These are phyloP conservation scores for Furcifer pardalis DNA, from an alignment of 2,797 vertebrate genomes.

Conservation along the genomic window DNA sequence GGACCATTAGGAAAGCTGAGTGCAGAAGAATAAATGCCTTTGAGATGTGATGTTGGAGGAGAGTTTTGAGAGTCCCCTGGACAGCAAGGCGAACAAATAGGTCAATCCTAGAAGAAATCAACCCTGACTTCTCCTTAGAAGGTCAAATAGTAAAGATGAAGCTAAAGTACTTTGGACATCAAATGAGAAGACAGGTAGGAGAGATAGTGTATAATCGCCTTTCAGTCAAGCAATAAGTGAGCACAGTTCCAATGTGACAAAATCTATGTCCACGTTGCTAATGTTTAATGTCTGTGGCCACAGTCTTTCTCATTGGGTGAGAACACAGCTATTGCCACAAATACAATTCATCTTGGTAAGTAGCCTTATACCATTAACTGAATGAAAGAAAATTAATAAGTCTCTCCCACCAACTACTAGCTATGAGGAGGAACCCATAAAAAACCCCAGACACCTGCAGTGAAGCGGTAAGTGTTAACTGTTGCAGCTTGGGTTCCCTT, in stretches of 20 bases:
- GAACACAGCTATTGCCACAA: not conserved
- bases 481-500: not conserved
- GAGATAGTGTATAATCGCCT: too few relatives aligned
- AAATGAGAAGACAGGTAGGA: too few relatives aligned
- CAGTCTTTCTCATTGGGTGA: not conserved
- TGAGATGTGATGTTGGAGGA: too few relatives aligned
- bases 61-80: too few relatives aligned
- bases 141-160: too few relatives aligned
- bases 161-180: too few relatives aligned
- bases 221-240: too few relatives aligned
- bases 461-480: not conserved
- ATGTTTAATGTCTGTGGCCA: not conserved
- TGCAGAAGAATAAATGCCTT: too few relatives aligned
- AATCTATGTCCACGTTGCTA: not conserved
- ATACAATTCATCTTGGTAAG: not conserved
- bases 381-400: not conserved
- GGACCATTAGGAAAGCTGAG: too few relatives aligned
- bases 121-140: too few relatives aligned
- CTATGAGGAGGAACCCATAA: not conserved
- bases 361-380: not conserved
- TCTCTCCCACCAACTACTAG: not conserved
- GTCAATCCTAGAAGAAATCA: too few relatives aligned
- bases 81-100: too few relatives aligned
- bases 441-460: conserved; percentile 4
- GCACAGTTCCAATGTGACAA: not conserved